A percentile compares a stretch with the other conserved stretches of the same genome.
Conservation (phyloP, 2,797 vertebrate species). For the Peromyscus attwateri region DNA sequence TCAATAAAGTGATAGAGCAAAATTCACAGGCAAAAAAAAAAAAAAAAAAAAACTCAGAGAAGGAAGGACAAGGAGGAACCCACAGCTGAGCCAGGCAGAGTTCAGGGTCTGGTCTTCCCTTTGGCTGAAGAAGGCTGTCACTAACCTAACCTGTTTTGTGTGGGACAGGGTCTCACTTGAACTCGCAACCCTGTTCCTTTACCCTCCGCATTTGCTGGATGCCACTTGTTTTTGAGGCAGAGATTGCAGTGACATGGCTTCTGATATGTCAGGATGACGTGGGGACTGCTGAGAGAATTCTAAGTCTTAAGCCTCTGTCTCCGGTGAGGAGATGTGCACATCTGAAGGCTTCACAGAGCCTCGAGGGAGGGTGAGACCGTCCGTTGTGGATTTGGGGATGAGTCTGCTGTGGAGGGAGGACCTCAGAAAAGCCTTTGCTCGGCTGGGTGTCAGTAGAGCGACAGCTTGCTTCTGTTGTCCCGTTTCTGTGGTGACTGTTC, state of each 20-base stretch:
- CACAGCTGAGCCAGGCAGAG: background rate
- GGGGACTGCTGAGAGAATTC: background rate
- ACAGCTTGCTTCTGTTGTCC: conserved; percentile 8
- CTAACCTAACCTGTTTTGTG: background rate
- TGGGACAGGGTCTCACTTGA: background rate
- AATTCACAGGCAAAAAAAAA: background rate
- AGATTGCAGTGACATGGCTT: background rate
- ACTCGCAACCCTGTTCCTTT: background rate
- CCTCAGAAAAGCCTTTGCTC: background rate
- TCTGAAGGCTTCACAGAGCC: background rate
- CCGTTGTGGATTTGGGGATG: background rate
- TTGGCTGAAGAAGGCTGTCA: background rate
- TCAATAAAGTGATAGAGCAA: background rate
- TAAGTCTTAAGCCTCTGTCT: background rate
- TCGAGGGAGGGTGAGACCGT: background rate
- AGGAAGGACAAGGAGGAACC: background rate
- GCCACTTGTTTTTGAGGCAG: background rate
- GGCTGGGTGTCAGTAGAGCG: background rate
- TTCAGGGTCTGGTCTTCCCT: background rate
- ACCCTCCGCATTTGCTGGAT: background rate
- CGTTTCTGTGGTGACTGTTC: conserved; percentile 51
- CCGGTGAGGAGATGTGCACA: background rate
- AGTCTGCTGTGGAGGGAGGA: background rate
- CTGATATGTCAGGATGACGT: background rate
- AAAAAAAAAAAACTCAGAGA: background rate